A percentile compares a stretch with the other conserved stretches of the same genome.
Conservation (phyloP, 1,140 invertebrate species). For the Coboldia fuscipes region DNA sequence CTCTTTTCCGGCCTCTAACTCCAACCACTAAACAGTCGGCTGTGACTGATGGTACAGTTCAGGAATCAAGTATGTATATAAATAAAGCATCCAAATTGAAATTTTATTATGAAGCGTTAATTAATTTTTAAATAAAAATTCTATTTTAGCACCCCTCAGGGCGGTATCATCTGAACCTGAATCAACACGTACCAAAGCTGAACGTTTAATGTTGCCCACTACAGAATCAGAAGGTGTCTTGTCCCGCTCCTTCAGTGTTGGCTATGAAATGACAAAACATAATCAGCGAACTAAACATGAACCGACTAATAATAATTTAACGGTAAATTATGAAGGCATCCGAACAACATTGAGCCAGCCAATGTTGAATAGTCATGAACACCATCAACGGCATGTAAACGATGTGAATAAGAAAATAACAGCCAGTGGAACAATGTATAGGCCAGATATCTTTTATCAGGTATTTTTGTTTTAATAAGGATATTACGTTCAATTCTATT, state of each 20-base stretch:
- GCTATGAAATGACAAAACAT: slow-evolving; percentile 10
- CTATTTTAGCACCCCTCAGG: too few relatives aligned
- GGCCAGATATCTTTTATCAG: slow-evolving; percentile 72
- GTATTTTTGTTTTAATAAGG: too few relatives aligned
- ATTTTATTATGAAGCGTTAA: too few relatives aligned
- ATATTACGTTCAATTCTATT: too few relatives aligned
- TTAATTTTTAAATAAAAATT: too few relatives aligned
- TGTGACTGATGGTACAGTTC: not conserved
- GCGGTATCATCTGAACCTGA: not conserved
- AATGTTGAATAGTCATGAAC: slow-evolving; percentile 11
- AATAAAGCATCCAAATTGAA: not conserved
- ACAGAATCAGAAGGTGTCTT: slow-evolving; percentile 7
- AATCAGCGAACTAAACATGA: not conserved
- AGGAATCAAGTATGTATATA: not conserved
- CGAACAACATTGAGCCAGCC: slow-evolving; percentile 14
- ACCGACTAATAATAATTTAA: slow-evolving; percentile 6
- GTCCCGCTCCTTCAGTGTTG: slow-evolving; percentile 15
- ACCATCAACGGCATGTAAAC: slow-evolving; percentile 6
- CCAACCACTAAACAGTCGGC: slow-evolving; percentile 9
- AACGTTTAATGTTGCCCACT: slow-evolving; percentile 4
- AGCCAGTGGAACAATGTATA: slow-evolving; percentile 53
- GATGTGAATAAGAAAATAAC: not conserved
- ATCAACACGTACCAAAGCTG: not conserved
- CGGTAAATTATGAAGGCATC: slow-evolving; percentile 2
- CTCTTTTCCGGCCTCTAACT: slow-evolving; percentile 55